Conservation (phyloP, 2,113 vertebrate species). For the Pholis gunnellus region DNA sequence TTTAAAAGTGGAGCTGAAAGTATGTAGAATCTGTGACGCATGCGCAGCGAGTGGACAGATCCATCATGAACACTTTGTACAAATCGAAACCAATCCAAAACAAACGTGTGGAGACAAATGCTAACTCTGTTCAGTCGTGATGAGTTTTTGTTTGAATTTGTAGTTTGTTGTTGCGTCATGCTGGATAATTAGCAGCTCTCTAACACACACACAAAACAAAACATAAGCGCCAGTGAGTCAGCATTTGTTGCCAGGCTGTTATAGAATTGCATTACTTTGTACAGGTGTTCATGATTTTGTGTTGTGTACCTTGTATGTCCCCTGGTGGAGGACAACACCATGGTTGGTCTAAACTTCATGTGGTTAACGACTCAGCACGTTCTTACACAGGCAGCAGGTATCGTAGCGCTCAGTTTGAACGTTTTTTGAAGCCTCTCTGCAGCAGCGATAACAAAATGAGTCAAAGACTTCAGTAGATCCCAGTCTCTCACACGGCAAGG, state of each 20-base stretch:
- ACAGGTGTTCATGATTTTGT: conserved; percentile 15
- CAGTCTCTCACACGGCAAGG: conserved; percentile 31
- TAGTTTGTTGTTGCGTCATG: background rate
- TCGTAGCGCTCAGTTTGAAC: conserved; percentile 22
- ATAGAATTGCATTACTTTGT: background rate
- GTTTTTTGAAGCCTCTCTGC: conserved; percentile 34
- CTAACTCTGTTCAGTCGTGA: conserved; percentile 8
- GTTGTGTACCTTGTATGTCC: conserved; percentile 1
- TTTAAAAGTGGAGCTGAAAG: background rate
- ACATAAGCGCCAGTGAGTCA: background rate
- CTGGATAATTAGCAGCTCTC: conserved; percentile 23
- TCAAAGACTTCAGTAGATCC: conserved; percentile 35
- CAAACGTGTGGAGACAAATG: conserved; percentile 2
- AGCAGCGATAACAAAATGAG: conserved; percentile 40
- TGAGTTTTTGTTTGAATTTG: conserved; percentile 30
- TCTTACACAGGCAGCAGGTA: conserved; percentile 27
- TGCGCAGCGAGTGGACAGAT: background rate
- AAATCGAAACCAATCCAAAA: conserved; percentile 4
- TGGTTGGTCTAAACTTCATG: conserved; percentile 31
- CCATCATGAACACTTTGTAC: background rate
- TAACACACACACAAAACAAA: background rate
- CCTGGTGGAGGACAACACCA: conserved; percentile 24
- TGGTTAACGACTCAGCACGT: conserved; percentile 28
- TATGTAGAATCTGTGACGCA: conserved; percentile 6
- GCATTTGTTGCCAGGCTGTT: conserved; percentile 1